Evolutionary conservation across 1,140 invertebrate species (phyloP), one percentile per base, ranked within the genome.

Genomic region (Matsumurasca onukii): DNA sequence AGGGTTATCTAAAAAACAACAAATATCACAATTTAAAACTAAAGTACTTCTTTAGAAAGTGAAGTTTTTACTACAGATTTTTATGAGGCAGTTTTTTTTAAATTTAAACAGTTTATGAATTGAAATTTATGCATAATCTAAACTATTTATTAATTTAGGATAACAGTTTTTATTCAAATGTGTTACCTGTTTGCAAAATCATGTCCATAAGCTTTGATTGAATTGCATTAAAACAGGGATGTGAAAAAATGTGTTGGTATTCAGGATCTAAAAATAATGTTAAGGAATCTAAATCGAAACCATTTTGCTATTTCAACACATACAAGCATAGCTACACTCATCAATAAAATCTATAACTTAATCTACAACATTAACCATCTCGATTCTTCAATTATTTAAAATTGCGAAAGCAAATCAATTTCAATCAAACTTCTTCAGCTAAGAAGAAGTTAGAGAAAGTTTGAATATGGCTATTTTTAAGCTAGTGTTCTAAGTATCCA

Each of bases 131-230:
- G n/a, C n/a, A n/a, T n/a, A n/a, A n/a, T n/a, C n/a, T n/a, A 39
- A 39, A 17, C 17, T 9, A 39, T 39, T 9, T 9, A 39, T 39
- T 39, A 39, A 39, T 39, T 9, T 39, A 39, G 17, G 17, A 9
- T 20, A 55, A 55, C 22, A 67, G 66, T 68, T 51, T 51, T 59
- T 51, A 57, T 69, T 31, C 12, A 20, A 63, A 69, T 39, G n/a
- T n/a, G n/a, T 81, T 80, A 89, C 89, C 84, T 76, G 85, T 82
- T 76, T 85, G 80, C 62, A 88, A 78, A 12, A 86, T 81, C 79
- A 87, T 84, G 76, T 90, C 85, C 73, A 91, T 84, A 22, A 91
- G 83, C 72, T 80, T 81, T 2, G 89, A 89, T 74, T 92, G 91
- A 3, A 92, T 83, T 51, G 83, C 75, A 78, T 92, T 92, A 77